phyloP scores from a whole-genome alignment of 2,797 vertebrate genomes.

The Acanthurus lineatus region DNA sequence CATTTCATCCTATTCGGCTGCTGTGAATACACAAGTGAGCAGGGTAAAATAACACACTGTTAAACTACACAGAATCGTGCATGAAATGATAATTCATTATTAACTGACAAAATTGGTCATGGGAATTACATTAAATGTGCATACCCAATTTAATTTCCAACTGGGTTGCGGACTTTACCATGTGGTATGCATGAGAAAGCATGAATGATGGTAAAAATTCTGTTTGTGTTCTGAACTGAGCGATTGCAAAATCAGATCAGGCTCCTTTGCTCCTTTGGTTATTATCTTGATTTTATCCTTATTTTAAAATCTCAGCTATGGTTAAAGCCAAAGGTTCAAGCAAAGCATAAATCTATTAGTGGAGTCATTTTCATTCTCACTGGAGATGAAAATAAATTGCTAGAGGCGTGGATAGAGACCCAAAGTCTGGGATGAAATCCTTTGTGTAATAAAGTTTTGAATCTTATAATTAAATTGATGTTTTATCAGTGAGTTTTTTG shows the following conservation, averaged over 20 bases:
- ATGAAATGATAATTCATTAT: neutral
- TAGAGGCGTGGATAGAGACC: slow-evolving; percentile 40
- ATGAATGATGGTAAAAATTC: neutral
- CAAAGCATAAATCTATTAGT: slow-evolving; percentile 60
- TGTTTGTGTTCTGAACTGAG: slow-evolving; percentile 13
- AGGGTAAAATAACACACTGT: neutral
- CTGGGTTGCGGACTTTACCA: neutral
- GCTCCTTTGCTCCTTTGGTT: slow-evolving; percentile 19
- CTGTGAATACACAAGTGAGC: neutral
- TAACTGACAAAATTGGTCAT: neutral
- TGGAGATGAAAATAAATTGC: slow-evolving; percentile 69
- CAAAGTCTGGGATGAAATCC: slow-evolving; percentile 9
- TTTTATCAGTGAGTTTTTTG: slow-evolving; percentile 5
- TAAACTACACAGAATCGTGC: neutral
- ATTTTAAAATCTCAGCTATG: slow-evolving; percentile 54
- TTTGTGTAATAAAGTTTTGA: neutral
- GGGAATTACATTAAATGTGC: neutral
- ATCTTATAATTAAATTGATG: neutral
- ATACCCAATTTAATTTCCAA: neutral
- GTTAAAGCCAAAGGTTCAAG: slow-evolving; percentile 53
- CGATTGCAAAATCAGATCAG: slow-evolving; percentile 23
- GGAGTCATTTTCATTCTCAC: slow-evolving; percentile 61
- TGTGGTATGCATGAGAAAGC: neutral
- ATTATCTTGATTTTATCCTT: slow-evolving; percentile 41
- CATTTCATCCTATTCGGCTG: neutral